These are phyloP conservation scores for Colletes collaris DNA, from an alignment of 2,888 invertebrate species.

Conservation along the genomic window DNA sequence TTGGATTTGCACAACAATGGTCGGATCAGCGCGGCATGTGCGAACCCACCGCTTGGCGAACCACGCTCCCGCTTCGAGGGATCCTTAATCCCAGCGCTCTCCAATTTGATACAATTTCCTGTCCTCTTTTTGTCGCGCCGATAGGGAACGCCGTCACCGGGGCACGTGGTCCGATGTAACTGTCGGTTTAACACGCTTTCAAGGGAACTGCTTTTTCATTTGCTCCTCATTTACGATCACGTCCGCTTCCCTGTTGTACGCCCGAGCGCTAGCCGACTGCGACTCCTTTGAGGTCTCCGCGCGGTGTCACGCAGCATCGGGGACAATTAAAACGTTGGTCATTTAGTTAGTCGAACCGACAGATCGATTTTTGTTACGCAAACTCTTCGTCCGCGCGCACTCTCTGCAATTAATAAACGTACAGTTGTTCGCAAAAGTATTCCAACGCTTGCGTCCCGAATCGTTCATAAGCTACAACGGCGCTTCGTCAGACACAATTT, in stretches of 20 bases:
- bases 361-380: not conserved
- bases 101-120: constrained; percentile 80
- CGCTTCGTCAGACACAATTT: no score
- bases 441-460: no score
- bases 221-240: constrained; percentile 47
- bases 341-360: not conserved
- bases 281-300: not conserved
- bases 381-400: not conserved
- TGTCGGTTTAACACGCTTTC: constrained; percentile 59
- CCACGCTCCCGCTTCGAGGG: constrained; percentile 71
- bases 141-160: constrained; percentile 58
- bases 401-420: no score
- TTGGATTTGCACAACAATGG: constrained; percentile 83
- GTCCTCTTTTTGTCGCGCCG: constrained; percentile 68
- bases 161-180: constrained; percentile 61
- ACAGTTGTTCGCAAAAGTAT: no score
- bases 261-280: constrained; percentile 3
- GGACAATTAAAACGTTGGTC: constrained; percentile 10
- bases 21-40: constrained; percentile 81
- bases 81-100: constrained; percentile 79
- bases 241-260: constrained; percentile 36
- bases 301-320: not conserved
- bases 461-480: no score
- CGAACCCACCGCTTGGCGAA: constrained; percentile 73
- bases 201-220: constrained; percentile 63